Percentiles rank a stretch among this genome's conserved stretches.
Evolutionary conservation across 2,797 vertebrate species (phyloP).

Genomic region (Lacerta agilis): DNA sequence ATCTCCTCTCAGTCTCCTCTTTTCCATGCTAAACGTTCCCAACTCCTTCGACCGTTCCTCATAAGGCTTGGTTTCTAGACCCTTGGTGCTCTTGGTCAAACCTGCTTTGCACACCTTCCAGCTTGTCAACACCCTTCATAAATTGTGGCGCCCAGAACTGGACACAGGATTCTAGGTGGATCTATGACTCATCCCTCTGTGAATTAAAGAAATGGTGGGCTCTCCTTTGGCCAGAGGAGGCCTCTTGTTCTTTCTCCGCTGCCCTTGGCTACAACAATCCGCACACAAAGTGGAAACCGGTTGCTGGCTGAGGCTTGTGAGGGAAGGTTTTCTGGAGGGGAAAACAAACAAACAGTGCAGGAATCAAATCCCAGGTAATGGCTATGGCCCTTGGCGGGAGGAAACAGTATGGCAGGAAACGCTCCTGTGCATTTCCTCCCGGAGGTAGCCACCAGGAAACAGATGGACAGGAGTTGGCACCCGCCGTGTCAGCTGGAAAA

Average conservation of each 20-base stretch:
- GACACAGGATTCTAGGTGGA: not conserved
- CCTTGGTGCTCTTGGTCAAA: too few species aligned
- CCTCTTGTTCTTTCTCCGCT: not conserved
- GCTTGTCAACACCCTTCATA: too few species aligned
- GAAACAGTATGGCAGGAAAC: not conserved
- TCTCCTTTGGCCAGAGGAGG: not conserved
- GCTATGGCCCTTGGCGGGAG: not conserved
- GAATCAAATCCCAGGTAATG: not conserved
- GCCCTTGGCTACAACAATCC: not conserved
- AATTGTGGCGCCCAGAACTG: too few species aligned
- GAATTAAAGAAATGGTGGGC: not conserved
- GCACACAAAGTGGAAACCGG: not conserved
- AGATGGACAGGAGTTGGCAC: not conserved
- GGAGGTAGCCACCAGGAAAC: not conserved
- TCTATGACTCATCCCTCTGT: not conserved
- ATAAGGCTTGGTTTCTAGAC: too few species aligned
- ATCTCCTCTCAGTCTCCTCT: too few species aligned
- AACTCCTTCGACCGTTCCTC: too few species aligned
- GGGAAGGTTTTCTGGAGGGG: not conserved
- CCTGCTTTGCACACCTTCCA: not conserved
- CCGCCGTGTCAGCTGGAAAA: not conserved
- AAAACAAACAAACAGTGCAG: not conserved
- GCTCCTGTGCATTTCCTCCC: not conserved
- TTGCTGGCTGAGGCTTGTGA: not conserved
- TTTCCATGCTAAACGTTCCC: too few species aligned